These are phyloP conservation scores for Poecilus cupreus DNA, from an alignment of 2,888 invertebrate genomes.

Conservation along the genomic window DNA sequence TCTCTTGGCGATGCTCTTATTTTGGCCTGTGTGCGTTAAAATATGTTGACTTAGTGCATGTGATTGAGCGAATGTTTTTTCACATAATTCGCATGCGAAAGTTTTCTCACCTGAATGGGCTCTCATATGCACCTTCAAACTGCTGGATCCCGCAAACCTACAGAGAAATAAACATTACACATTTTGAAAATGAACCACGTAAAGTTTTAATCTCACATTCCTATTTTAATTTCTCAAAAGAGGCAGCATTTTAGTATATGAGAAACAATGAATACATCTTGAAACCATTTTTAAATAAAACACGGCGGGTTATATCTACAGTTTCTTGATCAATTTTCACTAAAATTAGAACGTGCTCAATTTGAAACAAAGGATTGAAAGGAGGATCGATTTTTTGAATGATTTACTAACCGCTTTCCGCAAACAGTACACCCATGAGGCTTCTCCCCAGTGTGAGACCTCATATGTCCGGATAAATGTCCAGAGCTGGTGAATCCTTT, in stretches of 20 bases:
- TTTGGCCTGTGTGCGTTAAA: slow-evolving; percentile 65
- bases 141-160: slow-evolving; percentile 70
- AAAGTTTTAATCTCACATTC: too few relatives aligned
- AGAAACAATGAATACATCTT: too few relatives aligned
- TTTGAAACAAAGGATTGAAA: too few relatives aligned
- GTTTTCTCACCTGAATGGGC: slow-evolving; percentile 68
- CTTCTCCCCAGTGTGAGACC: slow-evolving; percentile 71
- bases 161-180: slow-evolving; percentile 53
- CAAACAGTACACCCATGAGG: slow-evolving; percentile 70
- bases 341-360: too few relatives aligned
- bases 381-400: neutral
- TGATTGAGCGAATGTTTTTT: slow-evolving; percentile 68
- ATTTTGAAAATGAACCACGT: neutral
- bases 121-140: slow-evolving; percentile 70
- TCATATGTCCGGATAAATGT: slow-evolving; percentile 71
- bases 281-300: too few relatives aligned
- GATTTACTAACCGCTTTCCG: slow-evolving; percentile 68
- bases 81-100: slow-evolving; percentile 69
- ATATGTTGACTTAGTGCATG: slow-evolving; percentile 68
- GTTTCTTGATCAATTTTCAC: too few relatives aligned
- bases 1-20: slow-evolving; percentile 63
- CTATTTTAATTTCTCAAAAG: too few relatives aligned
- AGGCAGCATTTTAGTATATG: too few relatives aligned
- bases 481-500: slow-evolving; percentile 71
- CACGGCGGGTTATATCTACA: too few relatives aligned